phyloP scores from a whole-genome alignment of 2,888 invertebrate genomes.

The Prosopocoilus inquinatus region DNA sequence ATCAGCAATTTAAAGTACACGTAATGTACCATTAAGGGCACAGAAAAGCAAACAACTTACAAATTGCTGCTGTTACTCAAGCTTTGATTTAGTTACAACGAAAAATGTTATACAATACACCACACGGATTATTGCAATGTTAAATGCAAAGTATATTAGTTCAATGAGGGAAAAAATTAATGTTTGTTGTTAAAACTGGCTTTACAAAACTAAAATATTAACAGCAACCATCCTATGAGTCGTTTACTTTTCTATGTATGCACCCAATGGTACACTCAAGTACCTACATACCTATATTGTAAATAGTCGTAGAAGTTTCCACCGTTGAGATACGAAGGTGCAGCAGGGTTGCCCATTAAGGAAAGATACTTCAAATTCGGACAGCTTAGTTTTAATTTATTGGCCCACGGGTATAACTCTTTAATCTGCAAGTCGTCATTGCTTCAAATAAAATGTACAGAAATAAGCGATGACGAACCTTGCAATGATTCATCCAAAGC shows the following conservation, averaged over 20 bases:
- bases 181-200: too few species aligned
- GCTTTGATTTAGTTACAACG: too few species aligned
- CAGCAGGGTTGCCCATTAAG: constrained; percentile 82
- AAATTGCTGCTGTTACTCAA: neutral
- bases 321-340: constrained; percentile 74
- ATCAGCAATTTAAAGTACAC: neutral
- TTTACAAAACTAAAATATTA: too few species aligned
- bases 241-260: neutral
- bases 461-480: constrained; percentile 48
- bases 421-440: constrained; percentile 50
- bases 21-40: too few species aligned
- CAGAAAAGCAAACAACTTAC: too few species aligned
- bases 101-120: neutral
- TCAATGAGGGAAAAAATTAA: too few species aligned
- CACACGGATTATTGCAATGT: too few species aligned
- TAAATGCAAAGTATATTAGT: too few species aligned
- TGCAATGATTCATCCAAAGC: constrained; percentile 73
- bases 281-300: constrained; percentile 64
- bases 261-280: neutral
- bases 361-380: constrained; percentile 74
- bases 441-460: constrained; percentile 47
- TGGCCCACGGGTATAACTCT: constrained; percentile 70
- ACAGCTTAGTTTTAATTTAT: constrained; percentile 66
- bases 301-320: constrained; percentile 72
- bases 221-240: too few species aligned